Base-by-base conservation (phyloP, 2,797 vertebrate species). In the Argya squamiceps region DNA sequence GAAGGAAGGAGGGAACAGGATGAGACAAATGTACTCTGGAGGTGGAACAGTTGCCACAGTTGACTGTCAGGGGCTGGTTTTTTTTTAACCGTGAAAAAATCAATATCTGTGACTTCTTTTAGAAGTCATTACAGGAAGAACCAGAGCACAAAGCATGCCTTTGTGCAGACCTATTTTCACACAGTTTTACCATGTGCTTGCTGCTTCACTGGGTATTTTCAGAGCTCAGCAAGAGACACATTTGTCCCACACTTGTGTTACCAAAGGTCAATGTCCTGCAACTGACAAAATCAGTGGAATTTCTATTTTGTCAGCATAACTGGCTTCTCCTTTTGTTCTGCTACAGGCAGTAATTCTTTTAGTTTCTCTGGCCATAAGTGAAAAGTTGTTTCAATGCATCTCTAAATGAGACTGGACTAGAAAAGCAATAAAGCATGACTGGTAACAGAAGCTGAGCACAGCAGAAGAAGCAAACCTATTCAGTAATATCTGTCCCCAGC, bases 21-120 rank as follows among this genome's bases (percentile, higher is more conserved):
- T 44, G 11, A 14, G 20, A 32, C 76, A 70, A 88, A 88, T 7
- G 11, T 1, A 26, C 13, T 53, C 41, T 77, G 37, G 34, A 78
- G 13, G 12, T 26, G 20, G 23, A 67, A 80, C 26, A 37, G 30
- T n/a, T 74, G 52, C 7, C 49, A 76, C 59, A 37, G 12, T 3
- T 84, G 27, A 70, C 34, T 13, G 18, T 27, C 13, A 62, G 5
- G 5, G 18, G 3, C 13, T 65, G 11, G 8, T 11, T 0, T 0
- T 27, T 53, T 52, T 84, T 59, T 32, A 80, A 59, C 29, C 32
- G 16, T 29, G 39, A 55, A 83, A 55, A 52, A 44, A 10, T 56
- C 49, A 60, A 0, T 49, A 41, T 23, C 53, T 85, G 16, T 13
- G 46, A 74, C 18, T 88, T 87, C 32, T n/a, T 84, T 75, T 27